These are phyloP conservation scores for Poeciliopsis retropinna DNA, from an alignment of 2,113 vertebrate species.

Conservation along the genomic window DNA sequence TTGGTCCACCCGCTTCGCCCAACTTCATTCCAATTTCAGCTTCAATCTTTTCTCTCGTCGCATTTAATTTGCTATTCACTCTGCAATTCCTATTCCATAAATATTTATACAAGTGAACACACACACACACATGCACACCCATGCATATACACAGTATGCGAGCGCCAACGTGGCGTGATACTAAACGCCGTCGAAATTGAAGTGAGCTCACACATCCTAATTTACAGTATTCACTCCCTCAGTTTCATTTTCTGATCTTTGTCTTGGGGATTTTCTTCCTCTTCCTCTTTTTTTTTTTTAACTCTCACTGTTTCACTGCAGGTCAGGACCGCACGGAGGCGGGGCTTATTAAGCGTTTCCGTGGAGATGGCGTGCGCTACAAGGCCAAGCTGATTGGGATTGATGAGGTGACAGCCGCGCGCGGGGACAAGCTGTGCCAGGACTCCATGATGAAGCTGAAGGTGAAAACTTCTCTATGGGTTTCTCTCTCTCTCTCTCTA, in stretches of 20 bases:
- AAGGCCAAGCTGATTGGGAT: conserved; percentile 98
- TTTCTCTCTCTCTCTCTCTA: conserved; percentile 70
- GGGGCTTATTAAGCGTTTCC: conserved; percentile 97
- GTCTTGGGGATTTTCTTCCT: conserved; percentile 3
- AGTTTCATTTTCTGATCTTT: not conserved
- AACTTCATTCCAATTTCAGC: conserved; percentile 50
- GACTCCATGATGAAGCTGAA: conserved; percentile 99
- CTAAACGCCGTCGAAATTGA: conserved; percentile 18
- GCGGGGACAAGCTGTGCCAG: conserved; percentile 98
- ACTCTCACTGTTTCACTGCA: conserved; percentile 66
- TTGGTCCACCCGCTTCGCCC: conserved; percentile 19
- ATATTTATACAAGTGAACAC: conserved; percentile 59
- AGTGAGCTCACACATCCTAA: conserved; percentile 29
- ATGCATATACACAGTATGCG: not conserved
- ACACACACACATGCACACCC: conserved; percentile 3
- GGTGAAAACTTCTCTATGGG: conserved; percentile 76
- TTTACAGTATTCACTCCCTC: conserved; percentile 39
- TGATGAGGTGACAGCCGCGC: conserved; percentile 93
- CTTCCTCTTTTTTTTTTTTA: no score
- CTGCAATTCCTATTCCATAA: conserved; percentile 58
- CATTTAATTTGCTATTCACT: conserved; percentile 63
- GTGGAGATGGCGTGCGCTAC: conserved; percentile 95
- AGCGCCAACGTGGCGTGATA: conserved; percentile 12
- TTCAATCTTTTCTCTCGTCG: conserved; percentile 37
- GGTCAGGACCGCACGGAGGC: conserved; percentile 97